Evolutionary conservation across 2,888 invertebrate genomes (phyloP).

Genomic region (Pollenia amentaria): DNA sequence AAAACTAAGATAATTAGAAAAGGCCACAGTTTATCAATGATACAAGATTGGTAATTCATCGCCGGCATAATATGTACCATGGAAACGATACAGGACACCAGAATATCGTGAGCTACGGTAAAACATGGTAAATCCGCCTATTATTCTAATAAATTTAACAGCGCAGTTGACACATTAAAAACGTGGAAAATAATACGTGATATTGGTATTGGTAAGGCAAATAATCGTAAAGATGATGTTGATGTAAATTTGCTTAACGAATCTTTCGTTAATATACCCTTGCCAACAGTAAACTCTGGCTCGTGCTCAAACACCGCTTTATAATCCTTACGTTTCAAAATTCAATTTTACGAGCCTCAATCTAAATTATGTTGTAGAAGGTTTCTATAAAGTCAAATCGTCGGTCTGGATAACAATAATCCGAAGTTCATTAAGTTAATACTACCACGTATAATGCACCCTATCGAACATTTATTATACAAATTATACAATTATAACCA

Average conservation of each 20-base stretch:
- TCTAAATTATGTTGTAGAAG: no score
- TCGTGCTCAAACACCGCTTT: background rate
- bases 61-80: background rate
- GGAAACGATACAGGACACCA: conserved; percentile 11
- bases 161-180: background rate
- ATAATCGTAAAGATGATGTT: no score
- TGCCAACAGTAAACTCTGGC: no score
- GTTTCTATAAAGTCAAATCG: no score
- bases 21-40: no score
- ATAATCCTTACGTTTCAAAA: background rate
- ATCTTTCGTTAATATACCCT: no score
- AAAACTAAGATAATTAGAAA: background rate
- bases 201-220: background rate
- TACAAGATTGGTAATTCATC: background rate
- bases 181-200: no score
- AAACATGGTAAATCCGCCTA: background rate
- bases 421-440: background rate
- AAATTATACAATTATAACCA: background rate
- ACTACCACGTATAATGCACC: background rate
- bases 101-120: conserved; percentile 1
- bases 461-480: no score
- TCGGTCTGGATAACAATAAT: background rate
- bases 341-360: background rate
- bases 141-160: conserved; percentile 2
- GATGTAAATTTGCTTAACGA: background rate